phyloP scores from a whole-genome alignment of 2,113 vertebrate genomes.

The Bos javanicus region DNA sequence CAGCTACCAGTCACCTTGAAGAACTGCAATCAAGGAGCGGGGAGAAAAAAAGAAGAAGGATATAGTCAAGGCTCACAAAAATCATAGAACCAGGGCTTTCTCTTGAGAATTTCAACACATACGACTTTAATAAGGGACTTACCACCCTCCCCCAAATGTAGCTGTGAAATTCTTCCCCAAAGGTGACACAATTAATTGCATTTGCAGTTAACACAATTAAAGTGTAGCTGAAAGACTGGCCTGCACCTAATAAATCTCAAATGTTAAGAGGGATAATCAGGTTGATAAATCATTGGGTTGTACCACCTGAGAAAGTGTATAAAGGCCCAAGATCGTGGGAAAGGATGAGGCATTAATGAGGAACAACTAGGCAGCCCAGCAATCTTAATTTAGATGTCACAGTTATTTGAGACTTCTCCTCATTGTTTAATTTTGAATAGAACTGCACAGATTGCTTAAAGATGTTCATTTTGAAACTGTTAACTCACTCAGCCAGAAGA shows the following conservation, averaged over 20 bases:
- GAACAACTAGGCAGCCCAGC: background rate
- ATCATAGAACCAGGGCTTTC: slow-evolving; percentile 72
- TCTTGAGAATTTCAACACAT: slow-evolving; percentile 76
- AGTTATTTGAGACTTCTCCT: background rate
- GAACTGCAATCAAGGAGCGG: slow-evolving; percentile 52
- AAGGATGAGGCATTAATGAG: slow-evolving; percentile 1
- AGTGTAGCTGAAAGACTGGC: slow-evolving; percentile 40
- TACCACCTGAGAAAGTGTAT: slow-evolving; percentile 52
- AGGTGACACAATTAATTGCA: slow-evolving; percentile 65
- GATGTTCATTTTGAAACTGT: background rate
- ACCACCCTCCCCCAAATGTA: slow-evolving; percentile 67
- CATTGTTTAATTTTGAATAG: background rate
- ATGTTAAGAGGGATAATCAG: slow-evolving; percentile 56
- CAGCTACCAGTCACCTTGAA: slow-evolving; percentile 69
- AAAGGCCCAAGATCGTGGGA: background rate
- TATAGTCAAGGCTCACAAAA: slow-evolving; percentile 71
- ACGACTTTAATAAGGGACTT: slow-evolving; percentile 70
- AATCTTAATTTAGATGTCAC: background rate
- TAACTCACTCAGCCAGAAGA: background rate
- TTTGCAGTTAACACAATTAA: slow-evolving; percentile 75
- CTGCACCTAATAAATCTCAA: slow-evolving; percentile 64
- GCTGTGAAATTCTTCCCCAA: slow-evolving; percentile 73
- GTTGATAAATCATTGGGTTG: slow-evolving; percentile 45
- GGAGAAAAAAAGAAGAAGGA: slow-evolving; percentile 50
- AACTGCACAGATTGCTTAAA: background rate